Evolutionary conservation across 35 echinoderm and acorn worm species (phyloP), one percentile per base, ranked within the genome.

Genomic region (Strongylocentrotus purpuratus): DNA sequence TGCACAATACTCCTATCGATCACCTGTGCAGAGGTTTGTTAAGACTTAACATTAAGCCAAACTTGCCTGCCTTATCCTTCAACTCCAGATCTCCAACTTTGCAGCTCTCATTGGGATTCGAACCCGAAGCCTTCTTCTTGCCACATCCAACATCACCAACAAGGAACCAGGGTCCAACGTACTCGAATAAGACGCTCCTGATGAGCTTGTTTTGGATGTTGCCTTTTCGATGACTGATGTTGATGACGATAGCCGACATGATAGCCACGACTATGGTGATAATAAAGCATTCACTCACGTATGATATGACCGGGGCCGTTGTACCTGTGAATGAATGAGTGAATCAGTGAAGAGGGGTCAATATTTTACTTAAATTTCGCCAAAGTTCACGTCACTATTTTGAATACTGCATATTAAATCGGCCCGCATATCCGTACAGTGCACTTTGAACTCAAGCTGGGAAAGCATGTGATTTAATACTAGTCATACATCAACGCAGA

Each of bases 201-300:
- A 89, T 17, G 15, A 33, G 9, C 9, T 41, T 41, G 33, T 41
- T 89, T 0, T 46, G 32, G 12, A 89, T 41, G 32, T 5, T 31
- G 18, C 87, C 87, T 89, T 89, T 46, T 10, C 4, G 25, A 46
- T 89, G 87, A 89, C 87, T 89, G 33, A 89, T 5, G 87, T 89
- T 89, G 45, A 89, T 46, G 13, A 89, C 45, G 87, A 89, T 25
- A 89, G 87, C 87, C 20, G 87, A 89, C 33, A 33, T 41, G 87
- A 89, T 46, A 17, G 87, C 87, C 2, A 46, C 87, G 33, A 25
- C 87, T 15, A 89, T 46, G 7, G 87, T 89, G 32, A 89, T 46
- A 20, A 46, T 89, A 25, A 89, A 89, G 32, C 87, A 89, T 2
- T 33, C 32, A 9, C 32, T 89, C 12, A 89, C 87, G 87, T 89